These are phyloP conservation scores for Stegophylla sp. DNA, from an alignment of 2,888 invertebrate genomes.

Conservation along the genomic window DNA sequence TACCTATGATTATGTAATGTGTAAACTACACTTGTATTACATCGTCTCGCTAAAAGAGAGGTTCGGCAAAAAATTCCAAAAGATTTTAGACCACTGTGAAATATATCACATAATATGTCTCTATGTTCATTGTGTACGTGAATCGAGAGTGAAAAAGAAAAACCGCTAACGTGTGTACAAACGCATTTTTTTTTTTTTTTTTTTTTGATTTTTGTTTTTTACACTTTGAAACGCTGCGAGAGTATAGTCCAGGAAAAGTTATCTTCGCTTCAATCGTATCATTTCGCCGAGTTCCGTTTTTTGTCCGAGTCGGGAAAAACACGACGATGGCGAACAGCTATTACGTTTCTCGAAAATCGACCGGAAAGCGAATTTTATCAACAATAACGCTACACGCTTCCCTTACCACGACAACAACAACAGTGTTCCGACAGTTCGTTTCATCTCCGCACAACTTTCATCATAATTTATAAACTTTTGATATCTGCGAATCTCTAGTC, in stretches of 20 bases:
- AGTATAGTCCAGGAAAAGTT: not conserved
- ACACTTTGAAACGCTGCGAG: too few relatives aligned
- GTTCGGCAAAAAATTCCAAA: slow-evolving; percentile 10
- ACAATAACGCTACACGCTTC: not conserved
- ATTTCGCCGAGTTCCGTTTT: not conserved
- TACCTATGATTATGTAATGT: not conserved
- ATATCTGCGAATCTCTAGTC: not conserved
- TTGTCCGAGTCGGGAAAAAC: not conserved
- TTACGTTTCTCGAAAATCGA: not conserved
- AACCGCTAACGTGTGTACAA: not conserved
- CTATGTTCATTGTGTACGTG: not conserved
- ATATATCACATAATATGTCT: not conserved
- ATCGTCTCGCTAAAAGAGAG: not conserved
- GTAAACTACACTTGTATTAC: slow-evolving; percentile 9
- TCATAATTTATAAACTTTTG: slow-evolving; percentile 15
- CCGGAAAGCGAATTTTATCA: slow-evolving; percentile 3
- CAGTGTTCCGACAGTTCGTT: not conserved
- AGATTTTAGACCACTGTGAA: not conserved
- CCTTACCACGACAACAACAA: not conserved
- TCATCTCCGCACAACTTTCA: not conserved
- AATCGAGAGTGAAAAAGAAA: not conserved
- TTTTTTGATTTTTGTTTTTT: too few relatives aligned
- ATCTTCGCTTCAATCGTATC: not conserved
- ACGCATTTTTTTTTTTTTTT: too few relatives aligned
- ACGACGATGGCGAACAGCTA: not conserved